A percentile compares a stretch with the other conserved stretches of the same genome.
These are phyloP conservation scores for Melanotaenia maccullochi DNA, from an alignment of 2,797 vertebrate genomes.

Conservation along the genomic window DNA sequence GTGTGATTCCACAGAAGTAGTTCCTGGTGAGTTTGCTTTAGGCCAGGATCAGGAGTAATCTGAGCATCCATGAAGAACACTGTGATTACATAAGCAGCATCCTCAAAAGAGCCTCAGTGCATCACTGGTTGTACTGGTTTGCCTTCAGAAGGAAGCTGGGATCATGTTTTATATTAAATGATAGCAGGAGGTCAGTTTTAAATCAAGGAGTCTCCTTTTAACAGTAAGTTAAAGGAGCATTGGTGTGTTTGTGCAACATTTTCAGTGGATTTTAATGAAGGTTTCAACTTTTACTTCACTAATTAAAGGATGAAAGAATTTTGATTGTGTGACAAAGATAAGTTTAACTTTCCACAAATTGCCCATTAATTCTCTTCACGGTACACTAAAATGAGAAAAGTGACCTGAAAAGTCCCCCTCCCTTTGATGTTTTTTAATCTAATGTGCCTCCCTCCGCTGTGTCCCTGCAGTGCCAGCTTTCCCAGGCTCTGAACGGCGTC, in stretches of 20 bases:
- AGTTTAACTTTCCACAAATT: background rate
- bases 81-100: conserved; percentile 42
- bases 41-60: conserved; percentile 40
- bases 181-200: background rate
- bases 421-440: background rate
- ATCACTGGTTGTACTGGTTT: conserved; percentile 16
- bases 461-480: conserved; percentile 90
- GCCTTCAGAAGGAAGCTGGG: background rate
- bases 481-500: conserved; percentile 94
- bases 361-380: background rate
- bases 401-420: background rate
- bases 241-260: background rate
- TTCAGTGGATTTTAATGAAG: background rate
- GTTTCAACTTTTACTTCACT: background rate
- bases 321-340: background rate
- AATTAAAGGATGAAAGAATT: background rate
- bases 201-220: too few species aligned
- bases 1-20: background rate
- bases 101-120: conserved; percentile 5
- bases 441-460: background rate
- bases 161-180: background rate
- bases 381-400: background rate
- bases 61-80: conserved; percentile 32
- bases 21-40: conserved; percentile 8
- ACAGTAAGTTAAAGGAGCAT: background rate